Evolutionary conservation across 2,888 invertebrate genomes (phyloP).

Genomic region (Clitarchus hookeri): DNA sequence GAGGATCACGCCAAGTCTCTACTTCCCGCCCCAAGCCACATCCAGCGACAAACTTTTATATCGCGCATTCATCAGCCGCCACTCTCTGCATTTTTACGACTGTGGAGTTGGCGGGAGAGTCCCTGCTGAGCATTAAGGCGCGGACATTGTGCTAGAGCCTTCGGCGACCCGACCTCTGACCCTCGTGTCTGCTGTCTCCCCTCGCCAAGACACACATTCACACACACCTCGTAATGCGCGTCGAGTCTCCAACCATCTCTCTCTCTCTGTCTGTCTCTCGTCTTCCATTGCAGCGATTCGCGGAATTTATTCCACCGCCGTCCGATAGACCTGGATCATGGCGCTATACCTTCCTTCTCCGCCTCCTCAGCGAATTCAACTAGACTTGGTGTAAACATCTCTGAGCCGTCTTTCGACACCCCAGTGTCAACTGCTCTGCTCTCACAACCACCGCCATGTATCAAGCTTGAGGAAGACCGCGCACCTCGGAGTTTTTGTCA

Average conservation of each 20-base stretch:
- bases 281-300: background rate
- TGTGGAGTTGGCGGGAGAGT: background rate
- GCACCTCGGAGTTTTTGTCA: too few relatives aligned
- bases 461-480: too few relatives aligned
- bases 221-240: background rate
- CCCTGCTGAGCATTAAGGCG: background rate
- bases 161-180: too few relatives aligned
- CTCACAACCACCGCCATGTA: too few relatives aligned
- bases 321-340: background rate
- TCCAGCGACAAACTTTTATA: background rate
- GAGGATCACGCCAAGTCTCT: background rate
- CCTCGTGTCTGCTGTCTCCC: background rate
- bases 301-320: background rate
- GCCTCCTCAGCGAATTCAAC: background rate
- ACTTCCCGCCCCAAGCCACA: background rate
- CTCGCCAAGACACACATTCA: background rate
- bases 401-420: background rate
- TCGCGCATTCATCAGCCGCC: background rate
- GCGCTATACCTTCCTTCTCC: background rate
- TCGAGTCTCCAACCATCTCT: background rate
- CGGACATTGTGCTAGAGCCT: background rate
- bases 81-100: background rate
- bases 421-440: background rate
- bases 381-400: background rate
- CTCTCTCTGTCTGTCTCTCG: background rate